phyloP scores from a whole-genome alignment of 2,113 vertebrate genomes.

The Spermophilus dauricus region DNA sequence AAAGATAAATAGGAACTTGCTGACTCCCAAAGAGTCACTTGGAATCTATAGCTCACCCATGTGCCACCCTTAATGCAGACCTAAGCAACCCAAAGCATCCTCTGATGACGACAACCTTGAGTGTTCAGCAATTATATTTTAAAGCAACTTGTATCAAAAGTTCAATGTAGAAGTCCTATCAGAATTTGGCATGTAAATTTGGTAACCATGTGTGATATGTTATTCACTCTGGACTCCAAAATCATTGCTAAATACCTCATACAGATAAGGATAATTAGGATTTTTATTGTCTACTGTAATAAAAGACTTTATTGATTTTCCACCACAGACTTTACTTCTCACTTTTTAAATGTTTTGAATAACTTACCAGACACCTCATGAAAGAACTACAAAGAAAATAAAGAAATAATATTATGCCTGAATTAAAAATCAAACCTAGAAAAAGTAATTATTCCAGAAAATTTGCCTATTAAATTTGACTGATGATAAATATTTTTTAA shows the following conservation, averaged over 20 bases:
- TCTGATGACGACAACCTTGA: background rate
- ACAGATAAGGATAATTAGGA: background rate
- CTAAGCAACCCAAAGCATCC: background rate
- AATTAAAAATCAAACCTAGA: background rate
- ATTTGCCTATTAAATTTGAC: background rate
- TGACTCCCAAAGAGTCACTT: background rate
- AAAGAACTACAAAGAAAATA: background rate
- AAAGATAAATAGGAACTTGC: background rate
- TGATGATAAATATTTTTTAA: background rate
- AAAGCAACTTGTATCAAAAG: background rate
- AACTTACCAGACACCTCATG: background rate
- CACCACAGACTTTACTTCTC: background rate
- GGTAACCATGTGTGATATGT: background rate
- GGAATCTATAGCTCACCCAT: background rate
- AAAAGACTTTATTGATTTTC: background rate
- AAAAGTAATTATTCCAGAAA: background rate
- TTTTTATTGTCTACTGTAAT: background rate
- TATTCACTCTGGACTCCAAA: background rate
- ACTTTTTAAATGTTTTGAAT: background rate
- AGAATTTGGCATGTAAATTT: background rate
- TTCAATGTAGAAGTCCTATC: background rate
- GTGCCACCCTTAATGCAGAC: background rate
- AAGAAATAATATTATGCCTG: background rate
- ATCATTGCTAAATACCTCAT: background rate
- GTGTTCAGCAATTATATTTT: background rate